Percentiles rank a stretch among this genome's conserved stretches.
These are phyloP conservation scores for Prochilodus magdalenae DNA, from an alignment of 2,113 vertebrate species.

Conservation along the genomic window DNA sequence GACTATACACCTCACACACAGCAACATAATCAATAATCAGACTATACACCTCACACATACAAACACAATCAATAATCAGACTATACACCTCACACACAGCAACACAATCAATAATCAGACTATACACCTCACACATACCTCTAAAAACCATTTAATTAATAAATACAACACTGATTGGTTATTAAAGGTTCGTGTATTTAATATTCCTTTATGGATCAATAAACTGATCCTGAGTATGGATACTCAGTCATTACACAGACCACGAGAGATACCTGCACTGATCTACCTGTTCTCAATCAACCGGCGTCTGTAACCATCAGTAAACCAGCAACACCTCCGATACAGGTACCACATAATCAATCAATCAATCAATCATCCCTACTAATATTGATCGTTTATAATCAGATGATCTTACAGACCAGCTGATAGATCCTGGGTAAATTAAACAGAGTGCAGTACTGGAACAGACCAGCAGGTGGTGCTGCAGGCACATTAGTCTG, in stretches of 20 bases:
- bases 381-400: no score
- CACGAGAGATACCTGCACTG: conserved; percentile 72
- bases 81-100: neutral
- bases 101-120: conserved; percentile 51
- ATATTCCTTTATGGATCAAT: no score
- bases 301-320: no score
- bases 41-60: conserved; percentile 93
- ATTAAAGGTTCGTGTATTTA: no score
- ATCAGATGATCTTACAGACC: neutral
- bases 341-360: neutral
- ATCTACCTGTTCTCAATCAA: neutral
- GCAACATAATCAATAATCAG: neutral
- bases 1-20: neutral
- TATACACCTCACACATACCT: conserved; percentile 91
- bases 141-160: neutral
- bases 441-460: neutral
- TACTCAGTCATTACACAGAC: neutral
- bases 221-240: no score
- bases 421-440: no score
- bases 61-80: neutral
- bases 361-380: neutral
- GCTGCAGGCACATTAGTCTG: neutral
- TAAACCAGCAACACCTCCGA: neutral
- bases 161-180: conserved; percentile 72
- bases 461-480: conserved; percentile 10